Evolutionary conservation across 1,140 invertebrate species (phyloP).

Genomic region (Neodiprion lecontei): DNA sequence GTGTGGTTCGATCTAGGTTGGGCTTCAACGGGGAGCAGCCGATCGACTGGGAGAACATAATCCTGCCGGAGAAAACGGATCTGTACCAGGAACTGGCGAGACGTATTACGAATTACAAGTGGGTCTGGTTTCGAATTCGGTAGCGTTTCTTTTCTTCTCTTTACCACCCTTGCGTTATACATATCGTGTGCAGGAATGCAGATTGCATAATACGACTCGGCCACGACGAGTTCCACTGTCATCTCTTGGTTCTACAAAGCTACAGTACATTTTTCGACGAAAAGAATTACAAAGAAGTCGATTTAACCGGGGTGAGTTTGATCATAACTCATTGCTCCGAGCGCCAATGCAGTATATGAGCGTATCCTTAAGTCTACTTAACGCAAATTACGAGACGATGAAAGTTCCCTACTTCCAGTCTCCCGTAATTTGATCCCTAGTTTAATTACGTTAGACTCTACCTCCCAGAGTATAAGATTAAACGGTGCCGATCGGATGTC

Average conservation of each 20-base stretch:
- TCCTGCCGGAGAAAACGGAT: conserved; percentile 65
- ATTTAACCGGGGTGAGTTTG: conserved; percentile 60
- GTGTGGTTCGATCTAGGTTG: conserved; percentile 41
- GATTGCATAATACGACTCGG: conserved; percentile 66
- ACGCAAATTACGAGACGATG: too few relatives aligned
- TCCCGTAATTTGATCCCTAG: too few relatives aligned
- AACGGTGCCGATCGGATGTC: too few relatives aligned
- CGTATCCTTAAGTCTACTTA: too few relatives aligned
- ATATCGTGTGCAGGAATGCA: conserved; percentile 61
- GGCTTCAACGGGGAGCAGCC: conserved; percentile 60
- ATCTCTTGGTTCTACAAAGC: conserved; percentile 67
- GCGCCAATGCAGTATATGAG: too few relatives aligned
- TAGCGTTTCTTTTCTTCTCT: too few relatives aligned
- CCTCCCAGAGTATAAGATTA: too few relatives aligned
- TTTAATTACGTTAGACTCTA: too few relatives aligned
- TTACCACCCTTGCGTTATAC: too few relatives aligned
- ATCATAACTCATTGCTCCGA: neutral
- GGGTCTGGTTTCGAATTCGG: conserved; percentile 30
- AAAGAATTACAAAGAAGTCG: conserved; percentile 59
- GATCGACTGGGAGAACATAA: conserved; percentile 63
- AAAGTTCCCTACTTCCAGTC: too few relatives aligned
- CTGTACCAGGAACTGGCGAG: conserved; percentile 62
- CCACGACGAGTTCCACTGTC: conserved; percentile 66
- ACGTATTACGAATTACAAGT: conserved; percentile 66
- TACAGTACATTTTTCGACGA: conserved; percentile 66